Evolutionary conservation across 2,113 vertebrate species (phyloP).

Genomic region (Cyphomyrus discorhynchus): DNA sequence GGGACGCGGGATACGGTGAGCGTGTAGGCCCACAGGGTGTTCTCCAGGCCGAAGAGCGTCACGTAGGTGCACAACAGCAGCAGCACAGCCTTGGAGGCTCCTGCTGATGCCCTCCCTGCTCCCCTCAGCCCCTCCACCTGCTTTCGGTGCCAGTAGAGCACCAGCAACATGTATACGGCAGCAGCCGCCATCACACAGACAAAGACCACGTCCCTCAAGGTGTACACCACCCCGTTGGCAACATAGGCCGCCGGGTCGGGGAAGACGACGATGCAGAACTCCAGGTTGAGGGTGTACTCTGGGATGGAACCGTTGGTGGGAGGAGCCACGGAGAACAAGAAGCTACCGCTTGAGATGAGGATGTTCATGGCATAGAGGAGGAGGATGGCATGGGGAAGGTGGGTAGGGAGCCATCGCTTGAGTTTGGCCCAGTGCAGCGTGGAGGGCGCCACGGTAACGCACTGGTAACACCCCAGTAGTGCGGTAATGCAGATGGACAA

Average conservation of each 20-base stretch:
- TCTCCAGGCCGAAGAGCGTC: constrained; percentile 31
- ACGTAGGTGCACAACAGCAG: constrained; percentile 26
- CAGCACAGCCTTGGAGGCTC: constrained; percentile 28
- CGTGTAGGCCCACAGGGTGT: constrained; percentile 30
- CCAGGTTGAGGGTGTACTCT: constrained; percentile 30
- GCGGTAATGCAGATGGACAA: constrained; percentile 40
- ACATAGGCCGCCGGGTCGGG: constrained; percentile 29
- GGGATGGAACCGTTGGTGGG: constrained; percentile 24
- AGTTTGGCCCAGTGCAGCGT: constrained; percentile 23
- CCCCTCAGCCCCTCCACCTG: constrained; percentile 19
- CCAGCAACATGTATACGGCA: constrained; percentile 21
- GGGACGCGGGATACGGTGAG: constrained; percentile 26
- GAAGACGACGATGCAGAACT: constrained; percentile 42
- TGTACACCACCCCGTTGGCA: constrained; percentile 28
- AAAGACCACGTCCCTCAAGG: constrained; percentile 35
- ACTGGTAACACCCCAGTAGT: constrained; percentile 40
- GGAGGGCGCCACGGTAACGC: constrained; percentile 27
- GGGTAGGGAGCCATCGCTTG: constrained; percentile 25
- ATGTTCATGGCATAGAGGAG: constrained; percentile 33
- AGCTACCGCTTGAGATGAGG: constrained; percentile 12
- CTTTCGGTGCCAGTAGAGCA: constrained; percentile 24
- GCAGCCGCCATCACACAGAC: constrained; percentile 30
- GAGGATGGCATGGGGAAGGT: constrained; percentile 27
- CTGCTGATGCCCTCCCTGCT: background rate
- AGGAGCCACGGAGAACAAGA: constrained; percentile 20